Conservation (phyloP, 2,113 vertebrate genomes). For the Nansenia antarctica region DNA sequence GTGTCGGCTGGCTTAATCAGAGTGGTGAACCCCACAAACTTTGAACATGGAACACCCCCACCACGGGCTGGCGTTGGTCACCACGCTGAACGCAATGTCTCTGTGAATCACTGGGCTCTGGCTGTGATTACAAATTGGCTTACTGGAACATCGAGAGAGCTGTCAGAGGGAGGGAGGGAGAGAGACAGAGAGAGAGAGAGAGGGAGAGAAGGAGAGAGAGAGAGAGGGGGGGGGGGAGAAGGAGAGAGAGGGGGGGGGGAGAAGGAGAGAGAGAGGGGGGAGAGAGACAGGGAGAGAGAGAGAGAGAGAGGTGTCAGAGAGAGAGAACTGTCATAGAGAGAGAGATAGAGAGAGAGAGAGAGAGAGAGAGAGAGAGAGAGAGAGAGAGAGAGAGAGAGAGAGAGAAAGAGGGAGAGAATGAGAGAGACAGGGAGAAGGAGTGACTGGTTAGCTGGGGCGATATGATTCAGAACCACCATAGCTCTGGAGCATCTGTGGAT, state of each 20-base stretch:
- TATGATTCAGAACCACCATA: constrained; percentile 64
- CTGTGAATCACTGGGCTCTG: constrained; percentile 68
- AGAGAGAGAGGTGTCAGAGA: too few species aligned
- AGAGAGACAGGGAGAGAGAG: not conserved
- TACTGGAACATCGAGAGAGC: constrained; percentile 50
- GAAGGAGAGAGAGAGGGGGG: constrained; percentile 20
- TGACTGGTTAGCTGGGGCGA: constrained; percentile 46
- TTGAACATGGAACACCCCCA: constrained; percentile 46
- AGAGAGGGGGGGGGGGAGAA: not conserved
- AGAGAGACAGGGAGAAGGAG: not conserved
- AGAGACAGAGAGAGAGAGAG: constrained; percentile 23
- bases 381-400: not conserved
- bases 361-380: not conserved
- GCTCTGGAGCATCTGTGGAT: constrained; percentile 59
- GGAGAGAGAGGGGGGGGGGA: not conserved
- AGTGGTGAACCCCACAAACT: constrained; percentile 28
- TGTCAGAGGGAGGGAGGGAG: too few species aligned
- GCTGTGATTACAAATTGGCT: constrained; percentile 49
- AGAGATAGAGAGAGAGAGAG: too few species aligned
- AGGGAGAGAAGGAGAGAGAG: not conserved
- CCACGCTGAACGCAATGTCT: constrained; percentile 26
- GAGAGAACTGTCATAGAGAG: too few species aligned
- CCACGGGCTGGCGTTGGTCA: constrained; percentile 44
- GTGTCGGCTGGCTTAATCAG: constrained; percentile 35
- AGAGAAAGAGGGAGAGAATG: constrained; percentile 8